These are phyloP conservation scores for Hydrophis major DNA, from an alignment of 2,797 vertebrate genomes.

Conservation along the genomic window DNA sequence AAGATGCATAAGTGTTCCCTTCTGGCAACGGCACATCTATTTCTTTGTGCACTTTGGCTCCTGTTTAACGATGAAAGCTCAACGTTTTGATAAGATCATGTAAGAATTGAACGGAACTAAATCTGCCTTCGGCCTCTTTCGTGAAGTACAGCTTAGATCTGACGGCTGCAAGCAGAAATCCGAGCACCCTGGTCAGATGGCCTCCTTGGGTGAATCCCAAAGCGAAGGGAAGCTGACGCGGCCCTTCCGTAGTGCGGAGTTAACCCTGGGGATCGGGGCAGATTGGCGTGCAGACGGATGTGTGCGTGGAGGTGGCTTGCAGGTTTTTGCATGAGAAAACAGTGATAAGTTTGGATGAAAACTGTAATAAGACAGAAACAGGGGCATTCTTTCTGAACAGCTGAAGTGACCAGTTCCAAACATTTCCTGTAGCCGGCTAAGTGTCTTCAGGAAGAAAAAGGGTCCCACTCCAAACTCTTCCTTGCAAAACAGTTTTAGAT, in stretches of 20 bases:
- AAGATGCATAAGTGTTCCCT: neutral
- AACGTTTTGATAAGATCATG: neutral
- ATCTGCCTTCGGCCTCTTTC: neutral
- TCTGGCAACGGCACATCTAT: neutral
- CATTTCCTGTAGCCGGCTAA: neutral
- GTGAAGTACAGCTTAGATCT: neutral
- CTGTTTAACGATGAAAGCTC: neutral
- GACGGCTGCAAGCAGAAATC: neutral
- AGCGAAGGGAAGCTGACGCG: neutral
- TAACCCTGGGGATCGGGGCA: rapidly evolving
- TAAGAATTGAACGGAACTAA: neutral
- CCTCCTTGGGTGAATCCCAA: neutral
- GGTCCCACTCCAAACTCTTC: neutral
- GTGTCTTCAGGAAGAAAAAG: neutral
- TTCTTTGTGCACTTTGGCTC: neutral
- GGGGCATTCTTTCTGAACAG: neutral
- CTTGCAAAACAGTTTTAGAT: neutral
- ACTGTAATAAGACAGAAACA: neutral
- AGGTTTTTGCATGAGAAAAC: neutral
- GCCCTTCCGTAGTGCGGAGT: rapidly evolving
- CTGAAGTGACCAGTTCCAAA: neutral
- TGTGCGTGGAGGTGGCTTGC: neutral
- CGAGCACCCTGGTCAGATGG: neutral
- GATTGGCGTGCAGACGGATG: neutral
- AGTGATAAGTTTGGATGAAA: neutral